Percentiles rank a stretch among this genome's conserved stretches.
Conservation (phyloP, 2,888 invertebrate species). For the Tiphia femorata region DNA sequence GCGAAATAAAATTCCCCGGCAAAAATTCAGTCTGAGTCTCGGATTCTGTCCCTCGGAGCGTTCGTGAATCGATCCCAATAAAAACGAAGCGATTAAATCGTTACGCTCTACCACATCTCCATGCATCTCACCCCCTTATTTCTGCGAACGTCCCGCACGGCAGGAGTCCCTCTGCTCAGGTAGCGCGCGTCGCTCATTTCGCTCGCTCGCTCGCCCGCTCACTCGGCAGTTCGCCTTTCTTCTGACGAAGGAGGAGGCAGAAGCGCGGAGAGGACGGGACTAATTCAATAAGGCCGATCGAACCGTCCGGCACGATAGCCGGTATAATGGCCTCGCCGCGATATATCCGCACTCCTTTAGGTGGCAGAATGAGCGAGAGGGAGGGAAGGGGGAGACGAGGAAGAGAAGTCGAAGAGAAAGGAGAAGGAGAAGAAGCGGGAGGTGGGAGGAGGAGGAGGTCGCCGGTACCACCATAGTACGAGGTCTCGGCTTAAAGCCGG, state of each 20-base stretch:
- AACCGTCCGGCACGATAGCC: constrained; percentile 39
- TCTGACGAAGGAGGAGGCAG: not conserved
- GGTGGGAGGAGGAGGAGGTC: constrained; percentile 23
- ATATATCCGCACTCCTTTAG: constrained; percentile 48
- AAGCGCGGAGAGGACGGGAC: constrained; percentile 19
- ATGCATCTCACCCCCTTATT: too few relatives aligned
- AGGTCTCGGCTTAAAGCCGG: constrained; percentile 44
- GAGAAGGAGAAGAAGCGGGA: not conserved
- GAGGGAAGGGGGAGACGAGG: not conserved
- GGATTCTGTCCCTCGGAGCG: too few relatives aligned
- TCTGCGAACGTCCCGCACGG: too few relatives aligned
- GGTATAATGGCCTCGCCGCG: constrained; percentile 46
- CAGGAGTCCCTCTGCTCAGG: too few relatives aligned
- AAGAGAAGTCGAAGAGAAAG: constrained; percentile 13
- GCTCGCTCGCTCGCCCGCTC: too few relatives aligned
- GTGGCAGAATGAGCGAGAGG: constrained; percentile 21
- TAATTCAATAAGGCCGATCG: constrained; percentile 56
- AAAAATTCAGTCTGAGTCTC: too few relatives aligned
- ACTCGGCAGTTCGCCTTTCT: too few relatives aligned
- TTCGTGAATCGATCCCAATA: too few relatives aligned
- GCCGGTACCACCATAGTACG: constrained; percentile 24
- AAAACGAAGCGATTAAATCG: too few relatives aligned
- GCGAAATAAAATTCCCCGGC: too few relatives aligned
- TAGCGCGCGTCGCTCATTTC: too few relatives aligned
- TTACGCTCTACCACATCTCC: too few relatives aligned